These are phyloP conservation scores for Falco novaeseelandiae DNA, from an alignment of 2,797 vertebrate genomes.

Conservation along the genomic window DNA sequence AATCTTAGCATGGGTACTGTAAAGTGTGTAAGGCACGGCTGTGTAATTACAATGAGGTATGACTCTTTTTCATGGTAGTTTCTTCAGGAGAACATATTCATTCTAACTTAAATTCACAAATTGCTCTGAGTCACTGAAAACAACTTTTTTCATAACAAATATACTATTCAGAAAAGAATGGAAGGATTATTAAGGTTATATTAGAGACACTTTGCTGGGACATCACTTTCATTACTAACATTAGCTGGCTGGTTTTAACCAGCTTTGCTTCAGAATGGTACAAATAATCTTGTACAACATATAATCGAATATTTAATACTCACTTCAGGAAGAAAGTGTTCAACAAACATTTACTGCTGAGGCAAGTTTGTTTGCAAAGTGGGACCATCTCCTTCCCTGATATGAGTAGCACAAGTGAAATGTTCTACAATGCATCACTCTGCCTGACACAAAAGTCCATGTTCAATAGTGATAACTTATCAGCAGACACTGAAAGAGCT, in stretches of 20 bases:
- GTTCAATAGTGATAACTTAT: neutral
- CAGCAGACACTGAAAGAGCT: neutral
- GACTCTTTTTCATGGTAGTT: neutral
- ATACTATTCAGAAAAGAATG: neutral
- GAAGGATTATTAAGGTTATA: neutral
- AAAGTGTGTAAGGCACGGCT: neutral
- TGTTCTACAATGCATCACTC: neutral
- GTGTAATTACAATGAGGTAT: neutral
- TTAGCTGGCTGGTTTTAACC: neutral
- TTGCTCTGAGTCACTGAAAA: constrained; percentile 17
- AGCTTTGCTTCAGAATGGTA: neutral
- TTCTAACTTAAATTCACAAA: neutral
- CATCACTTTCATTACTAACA: neutral
- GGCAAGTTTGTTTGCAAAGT: neutral
- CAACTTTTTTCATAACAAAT: neutral
- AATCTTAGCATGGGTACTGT: constrained; percentile 17
- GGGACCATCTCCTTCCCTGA: neutral
- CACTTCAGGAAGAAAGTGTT: neutral
- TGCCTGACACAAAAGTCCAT: neutral
- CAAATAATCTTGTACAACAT: neutral
- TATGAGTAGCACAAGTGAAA: neutral
- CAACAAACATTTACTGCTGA: neutral
- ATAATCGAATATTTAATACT: neutral
- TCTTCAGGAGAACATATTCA: neutral
- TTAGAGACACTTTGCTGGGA: neutral